These are phyloP conservation scores for Tiliacea citrago DNA, from an alignment of 2,888 invertebrate genomes.

Conservation along the genomic window DNA sequence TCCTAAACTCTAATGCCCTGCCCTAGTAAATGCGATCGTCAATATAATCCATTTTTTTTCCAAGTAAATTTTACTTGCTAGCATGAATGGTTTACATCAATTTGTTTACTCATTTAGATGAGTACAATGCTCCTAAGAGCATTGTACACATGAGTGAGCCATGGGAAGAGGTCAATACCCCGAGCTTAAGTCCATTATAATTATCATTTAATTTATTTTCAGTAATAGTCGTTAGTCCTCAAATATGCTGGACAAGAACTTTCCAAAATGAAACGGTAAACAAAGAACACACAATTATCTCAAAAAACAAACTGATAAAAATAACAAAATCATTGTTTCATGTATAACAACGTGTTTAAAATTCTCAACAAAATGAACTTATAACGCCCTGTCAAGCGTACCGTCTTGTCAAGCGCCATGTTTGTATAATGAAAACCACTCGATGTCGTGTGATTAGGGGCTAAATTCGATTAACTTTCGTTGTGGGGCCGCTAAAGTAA, in stretches of 20 bases:
- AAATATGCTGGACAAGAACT: background rate
- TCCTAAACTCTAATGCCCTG: slow-evolving; percentile 1
- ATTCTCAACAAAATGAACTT: slow-evolving; percentile 22
- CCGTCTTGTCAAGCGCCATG: slow-evolving; percentile 26
- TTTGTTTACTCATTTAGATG: slow-evolving; percentile 32
- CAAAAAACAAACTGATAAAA: background rate
- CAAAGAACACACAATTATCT: too few species aligned
- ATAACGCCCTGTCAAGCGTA: slow-evolving; percentile 16
- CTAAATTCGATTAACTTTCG: slow-evolving; percentile 64
- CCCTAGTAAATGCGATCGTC: slow-evolving; percentile 16
- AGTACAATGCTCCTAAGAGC: too few species aligned
- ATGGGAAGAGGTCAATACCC: background rate
- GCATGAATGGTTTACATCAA: slow-evolving; percentile 42
- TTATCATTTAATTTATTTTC: background rate
- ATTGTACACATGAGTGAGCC: slow-evolving; percentile 19
- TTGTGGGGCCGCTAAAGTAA: slow-evolving; percentile 49
- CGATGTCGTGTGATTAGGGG: slow-evolving; percentile 53
- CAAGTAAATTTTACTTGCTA: slow-evolving; percentile 21
- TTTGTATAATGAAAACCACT: slow-evolving; percentile 54
- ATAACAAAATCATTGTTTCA: background rate
- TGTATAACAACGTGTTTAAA: background rate
- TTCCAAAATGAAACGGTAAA: background rate
- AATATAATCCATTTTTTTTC: slow-evolving; percentile 39
- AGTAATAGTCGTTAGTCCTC: too few species aligned
- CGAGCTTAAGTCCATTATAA: background rate